Conservation (phyloP, 2,888 invertebrate species). For the Hyposoter dolosus region DNA sequence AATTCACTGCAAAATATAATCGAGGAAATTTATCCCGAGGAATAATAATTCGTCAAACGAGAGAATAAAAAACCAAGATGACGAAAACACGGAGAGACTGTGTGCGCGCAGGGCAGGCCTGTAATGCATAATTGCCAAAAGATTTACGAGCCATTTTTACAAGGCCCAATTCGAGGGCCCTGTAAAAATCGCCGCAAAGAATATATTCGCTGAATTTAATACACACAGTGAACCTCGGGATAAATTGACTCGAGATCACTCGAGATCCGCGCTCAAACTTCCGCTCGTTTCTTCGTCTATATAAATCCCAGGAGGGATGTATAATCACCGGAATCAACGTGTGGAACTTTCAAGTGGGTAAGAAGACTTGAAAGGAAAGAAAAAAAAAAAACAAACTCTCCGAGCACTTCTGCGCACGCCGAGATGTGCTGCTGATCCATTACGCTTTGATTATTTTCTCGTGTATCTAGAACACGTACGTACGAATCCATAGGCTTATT, state of each 20-base stretch:
- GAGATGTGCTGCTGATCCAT: slow-evolving; percentile 54
- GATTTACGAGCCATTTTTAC: slow-evolving; percentile 55
- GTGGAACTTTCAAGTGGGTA: slow-evolving; percentile 32
- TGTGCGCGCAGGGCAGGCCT: neutral
- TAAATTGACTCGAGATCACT: slow-evolving; percentile 50
- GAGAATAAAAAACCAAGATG: slow-evolving; percentile 59
- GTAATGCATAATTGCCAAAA: slow-evolving; percentile 52
- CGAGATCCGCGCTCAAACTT: slow-evolving; percentile 54
- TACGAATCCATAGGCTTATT: slow-evolving; percentile 54
- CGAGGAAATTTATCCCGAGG: slow-evolving; percentile 35
- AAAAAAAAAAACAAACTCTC: neutral
- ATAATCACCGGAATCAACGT: slow-evolving; percentile 35
- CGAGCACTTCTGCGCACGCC: slow-evolving; percentile 22
- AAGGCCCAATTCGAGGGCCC: slow-evolving; percentile 25
- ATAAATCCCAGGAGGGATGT: slow-evolving; percentile 52
- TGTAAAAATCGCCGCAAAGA: slow-evolving; percentile 2
- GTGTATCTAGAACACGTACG: slow-evolving; percentile 7
- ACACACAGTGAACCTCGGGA: slow-evolving; percentile 32
- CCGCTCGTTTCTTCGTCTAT: slow-evolving; percentile 44
- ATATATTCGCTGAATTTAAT: slow-evolving; percentile 50
- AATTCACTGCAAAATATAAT: slow-evolving; percentile 39
- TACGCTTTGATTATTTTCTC: slow-evolving; percentile 66
- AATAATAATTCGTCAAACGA: slow-evolving; percentile 57
- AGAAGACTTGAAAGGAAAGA: slow-evolving; percentile 23
- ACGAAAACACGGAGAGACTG: slow-evolving; percentile 24